These are phyloP conservation scores for Drosophila busckii DNA, from an alignment of 1,140 invertebrate genomes.

Conservation along the genomic window DNA sequence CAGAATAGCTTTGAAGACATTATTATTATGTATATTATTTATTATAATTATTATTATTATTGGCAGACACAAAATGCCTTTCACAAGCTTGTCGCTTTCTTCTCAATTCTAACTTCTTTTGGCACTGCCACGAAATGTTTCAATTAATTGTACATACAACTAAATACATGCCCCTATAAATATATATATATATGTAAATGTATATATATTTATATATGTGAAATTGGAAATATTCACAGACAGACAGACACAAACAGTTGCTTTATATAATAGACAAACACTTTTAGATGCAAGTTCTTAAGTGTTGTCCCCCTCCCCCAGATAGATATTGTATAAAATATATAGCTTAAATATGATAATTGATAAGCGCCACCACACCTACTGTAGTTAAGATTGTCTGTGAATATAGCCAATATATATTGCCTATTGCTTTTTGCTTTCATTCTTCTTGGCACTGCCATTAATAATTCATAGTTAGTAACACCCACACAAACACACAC, in stretches of 20 bases:
- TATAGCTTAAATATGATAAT: no score
- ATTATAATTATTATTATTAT: constrained; percentile 26
- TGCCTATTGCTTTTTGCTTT: constrained; percentile 16
- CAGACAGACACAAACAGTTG: constrained; percentile 18
- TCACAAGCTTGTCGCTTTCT: constrained; percentile 31
- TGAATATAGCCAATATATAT: background rate
- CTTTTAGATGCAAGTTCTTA: no score
- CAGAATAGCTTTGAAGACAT: constrained; percentile 41
- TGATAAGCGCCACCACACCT: no score
- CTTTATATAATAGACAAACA: constrained; percentile 43
- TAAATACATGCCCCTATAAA: constrained; percentile 1
- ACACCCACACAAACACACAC: background rate
- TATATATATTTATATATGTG: constrained; percentile 11
- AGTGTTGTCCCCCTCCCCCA: no score
- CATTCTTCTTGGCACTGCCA: constrained; percentile 37
- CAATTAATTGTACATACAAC: constrained; percentile 6
- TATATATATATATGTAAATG: background rate
- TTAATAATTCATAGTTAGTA: constrained; percentile 17
- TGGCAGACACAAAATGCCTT: constrained; percentile 22
- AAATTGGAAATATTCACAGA: constrained; percentile 15
- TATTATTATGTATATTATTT: constrained; percentile 14
- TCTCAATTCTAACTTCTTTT: constrained; percentile 25
- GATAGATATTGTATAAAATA: no score
- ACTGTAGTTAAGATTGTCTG: background rate
- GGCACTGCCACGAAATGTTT: constrained; percentile 31